Percentiles rank a stretch among this genome's conserved stretches.
Conservation (phyloP, 2,888 invertebrate species). For the Phaedon cochleariae region DNA sequence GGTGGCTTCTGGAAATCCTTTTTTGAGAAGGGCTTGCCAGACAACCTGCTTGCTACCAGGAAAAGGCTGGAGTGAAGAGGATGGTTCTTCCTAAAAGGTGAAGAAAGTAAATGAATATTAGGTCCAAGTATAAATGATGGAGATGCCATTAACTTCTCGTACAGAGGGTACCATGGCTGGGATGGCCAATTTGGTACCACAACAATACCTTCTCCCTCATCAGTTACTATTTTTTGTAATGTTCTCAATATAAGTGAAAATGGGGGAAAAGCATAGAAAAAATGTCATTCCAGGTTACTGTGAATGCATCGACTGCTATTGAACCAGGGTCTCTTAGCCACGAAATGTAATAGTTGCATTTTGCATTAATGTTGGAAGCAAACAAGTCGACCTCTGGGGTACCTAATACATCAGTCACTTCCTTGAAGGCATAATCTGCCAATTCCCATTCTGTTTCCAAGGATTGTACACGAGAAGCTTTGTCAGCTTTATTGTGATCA, state of each 20-base stretch:
- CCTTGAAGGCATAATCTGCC: background rate
- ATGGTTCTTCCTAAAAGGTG: constrained; percentile 41
- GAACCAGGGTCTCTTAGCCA: constrained; percentile 31
- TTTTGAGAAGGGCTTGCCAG: constrained; percentile 24
- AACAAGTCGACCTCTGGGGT: constrained; percentile 32
- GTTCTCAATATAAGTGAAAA: constrained; percentile 23
- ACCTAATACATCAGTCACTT: background rate
- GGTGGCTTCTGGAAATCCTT: constrained; percentile 20
- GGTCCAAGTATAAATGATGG: constrained; percentile 42
- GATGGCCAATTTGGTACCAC: no score
- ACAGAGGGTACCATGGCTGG: no score
- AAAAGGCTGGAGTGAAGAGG: constrained; percentile 40
- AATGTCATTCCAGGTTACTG: constrained; percentile 24
- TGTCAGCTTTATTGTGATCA: constrained; percentile 27
- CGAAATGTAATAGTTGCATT: constrained; percentile 34
- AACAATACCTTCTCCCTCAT: constrained; percentile 13
- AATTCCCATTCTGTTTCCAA: constrained; percentile 33
- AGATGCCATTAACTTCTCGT: background rate
- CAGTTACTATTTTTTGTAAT: constrained; percentile 17
- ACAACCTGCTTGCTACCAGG: constrained; percentile 45
- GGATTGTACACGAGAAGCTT: constrained; percentile 20
- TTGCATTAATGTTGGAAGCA: constrained; percentile 27
- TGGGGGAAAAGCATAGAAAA: constrained; percentile 39
- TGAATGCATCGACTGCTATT: constrained; percentile 32
- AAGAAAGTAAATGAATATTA: constrained; percentile 37